Evolutionary conservation across 1,140 invertebrate species (phyloP).

Genomic region (Bombus sibiricus): DNA sequence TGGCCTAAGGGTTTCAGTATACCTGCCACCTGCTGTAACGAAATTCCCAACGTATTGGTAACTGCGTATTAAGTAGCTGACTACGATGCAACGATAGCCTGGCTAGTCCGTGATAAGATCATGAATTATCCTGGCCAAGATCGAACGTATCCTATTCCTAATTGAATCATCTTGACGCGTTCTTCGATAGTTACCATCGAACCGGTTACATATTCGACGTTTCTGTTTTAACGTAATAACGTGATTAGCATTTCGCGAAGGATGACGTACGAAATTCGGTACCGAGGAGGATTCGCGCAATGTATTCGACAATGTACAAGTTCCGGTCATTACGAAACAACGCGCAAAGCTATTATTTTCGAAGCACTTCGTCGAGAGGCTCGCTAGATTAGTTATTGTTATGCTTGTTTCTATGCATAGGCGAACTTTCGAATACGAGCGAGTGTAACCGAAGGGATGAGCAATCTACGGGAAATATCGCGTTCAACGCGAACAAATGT

Average conservation of each 20-base stretch:
- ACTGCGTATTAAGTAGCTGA: conserved; percentile 14
- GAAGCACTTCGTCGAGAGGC: background rate
- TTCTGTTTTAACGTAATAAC: background rate
- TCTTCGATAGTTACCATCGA: background rate
- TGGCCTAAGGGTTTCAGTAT: conserved; percentile 15
- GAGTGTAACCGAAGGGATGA: too few relatives aligned
- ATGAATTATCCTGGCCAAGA: background rate
- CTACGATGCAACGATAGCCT: background rate
- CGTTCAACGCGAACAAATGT: background rate
- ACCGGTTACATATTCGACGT: background rate
- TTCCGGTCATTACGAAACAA: conserved; percentile 3
- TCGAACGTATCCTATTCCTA: background rate
- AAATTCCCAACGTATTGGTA: conserved; percentile 47
- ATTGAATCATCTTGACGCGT: background rate
- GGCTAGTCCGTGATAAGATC: conserved; percentile 5
- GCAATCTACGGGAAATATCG: background rate
- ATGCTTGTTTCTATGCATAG: conserved; percentile 30
- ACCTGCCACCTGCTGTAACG: conserved; percentile 32
- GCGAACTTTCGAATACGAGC: background rate
- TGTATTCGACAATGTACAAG: background rate
- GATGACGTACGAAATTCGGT: background rate
- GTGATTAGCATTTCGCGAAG: conserved; percentile 19
- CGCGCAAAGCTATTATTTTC: background rate
- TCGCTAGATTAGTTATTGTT: background rate
- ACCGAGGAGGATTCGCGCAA: background rate